phyloP scores from a whole-genome alignment of 2,113 vertebrate genomes.

The Embiotoca jacksoni region DNA sequence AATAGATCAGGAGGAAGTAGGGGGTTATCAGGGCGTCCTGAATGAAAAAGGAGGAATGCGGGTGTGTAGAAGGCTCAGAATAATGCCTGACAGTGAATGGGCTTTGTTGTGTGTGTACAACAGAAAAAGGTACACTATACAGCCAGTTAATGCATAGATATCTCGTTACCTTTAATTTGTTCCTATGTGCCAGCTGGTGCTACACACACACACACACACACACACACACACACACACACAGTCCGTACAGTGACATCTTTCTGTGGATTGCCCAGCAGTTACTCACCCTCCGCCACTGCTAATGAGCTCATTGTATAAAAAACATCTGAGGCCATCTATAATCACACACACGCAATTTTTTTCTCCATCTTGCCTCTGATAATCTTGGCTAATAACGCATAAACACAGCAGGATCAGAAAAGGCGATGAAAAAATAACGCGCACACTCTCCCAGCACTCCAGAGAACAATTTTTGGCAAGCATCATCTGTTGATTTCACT shows the following conservation, averaged over 20 bases:
- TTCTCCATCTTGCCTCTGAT: too few relatives aligned
- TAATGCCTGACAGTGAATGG: conserved; percentile 58
- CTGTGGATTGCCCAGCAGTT: background rate
- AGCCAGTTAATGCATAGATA: conserved; percentile 45
- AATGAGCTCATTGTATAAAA: conserved; percentile 44
- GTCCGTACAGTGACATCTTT: background rate
- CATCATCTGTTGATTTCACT: conserved; percentile 63
- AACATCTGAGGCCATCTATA: conserved; percentile 51
- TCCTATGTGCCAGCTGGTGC: conserved; percentile 65
- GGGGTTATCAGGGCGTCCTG: conserved; percentile 64
- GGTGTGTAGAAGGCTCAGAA: conserved; percentile 62
- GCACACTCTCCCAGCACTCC: conserved; percentile 12
- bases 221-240: background rate
- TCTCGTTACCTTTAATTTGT: conserved; percentile 54
- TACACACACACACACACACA: conserved; percentile 11
- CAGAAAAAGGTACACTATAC: conserved; percentile 3
- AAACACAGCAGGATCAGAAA: conserved; percentile 34
- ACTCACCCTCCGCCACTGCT: conserved; percentile 32
- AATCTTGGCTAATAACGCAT: conserved; percentile 24
- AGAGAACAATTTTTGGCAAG: conserved; percentile 16
- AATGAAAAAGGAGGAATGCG: conserved; percentile 57
- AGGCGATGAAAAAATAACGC: background rate
- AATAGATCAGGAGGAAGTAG: conserved; percentile 41
- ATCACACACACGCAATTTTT: conserved; percentile 3
- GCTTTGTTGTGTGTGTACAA: conserved; percentile 53